Evolutionary conservation across 2,113 vertebrate genomes (phyloP).

Genomic region (Phainopepla nitens): DNA sequence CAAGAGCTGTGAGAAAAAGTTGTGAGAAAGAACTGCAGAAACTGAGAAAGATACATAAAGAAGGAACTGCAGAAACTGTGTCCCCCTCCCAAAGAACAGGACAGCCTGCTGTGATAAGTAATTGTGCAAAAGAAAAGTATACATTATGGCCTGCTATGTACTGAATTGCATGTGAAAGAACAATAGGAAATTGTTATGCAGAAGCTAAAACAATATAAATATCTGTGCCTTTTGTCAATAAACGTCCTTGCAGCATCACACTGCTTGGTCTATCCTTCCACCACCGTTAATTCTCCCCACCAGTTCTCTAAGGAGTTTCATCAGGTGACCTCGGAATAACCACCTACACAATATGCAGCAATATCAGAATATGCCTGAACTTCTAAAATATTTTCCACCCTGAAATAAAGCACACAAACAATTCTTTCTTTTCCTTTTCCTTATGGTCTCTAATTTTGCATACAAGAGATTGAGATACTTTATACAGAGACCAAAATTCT

Average conservation of each 20-base stretch:
- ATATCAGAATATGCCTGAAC: background rate
- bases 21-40: background rate
- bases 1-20: background rate
- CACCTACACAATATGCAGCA: background rate
- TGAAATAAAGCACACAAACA: background rate
- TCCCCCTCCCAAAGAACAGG: background rate
- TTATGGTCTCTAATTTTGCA: background rate
- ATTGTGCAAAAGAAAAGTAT: background rate
- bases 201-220: background rate
- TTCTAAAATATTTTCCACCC: background rate
- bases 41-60: background rate
- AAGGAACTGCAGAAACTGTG: background rate
- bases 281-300: accelerated
- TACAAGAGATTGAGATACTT: background rate
- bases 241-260: background rate
- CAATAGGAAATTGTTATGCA: background rate
- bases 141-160: background rate
- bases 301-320: background rate
- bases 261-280: accelerated
- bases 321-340: background rate
- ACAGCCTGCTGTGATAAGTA: background rate
- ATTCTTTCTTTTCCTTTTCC: background rate
- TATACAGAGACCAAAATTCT: background rate
- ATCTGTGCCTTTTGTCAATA: background rate
- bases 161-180: background rate